Evolutionary conservation across 2,888 invertebrate species (phyloP).

Genomic region (Zele albiditarsus): DNA sequence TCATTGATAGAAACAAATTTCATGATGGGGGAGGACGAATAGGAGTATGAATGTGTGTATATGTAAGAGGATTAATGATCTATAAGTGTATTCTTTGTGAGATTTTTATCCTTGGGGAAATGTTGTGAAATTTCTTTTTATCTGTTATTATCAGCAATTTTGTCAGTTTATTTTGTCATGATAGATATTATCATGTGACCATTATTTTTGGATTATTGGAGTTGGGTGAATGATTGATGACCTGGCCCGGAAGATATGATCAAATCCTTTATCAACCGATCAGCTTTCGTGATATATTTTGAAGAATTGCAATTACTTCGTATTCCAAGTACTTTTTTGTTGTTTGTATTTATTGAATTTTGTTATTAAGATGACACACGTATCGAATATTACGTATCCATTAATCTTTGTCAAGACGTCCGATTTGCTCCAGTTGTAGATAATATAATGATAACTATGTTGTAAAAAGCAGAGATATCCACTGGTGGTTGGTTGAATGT

Average conservation of each 20-base stretch:
- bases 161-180: not conserved
- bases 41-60: not conserved
- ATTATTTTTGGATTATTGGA: not conserved
- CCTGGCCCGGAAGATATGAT: too few species aligned
- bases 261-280: too few species aligned
- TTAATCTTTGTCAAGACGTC: not conserved
- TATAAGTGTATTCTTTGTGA: slow-evolving; percentile 25
- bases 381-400: too few species aligned
- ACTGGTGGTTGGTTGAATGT: not conserved
- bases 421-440: not conserved
- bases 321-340: too few species aligned
- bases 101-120: slow-evolving; percentile 1
- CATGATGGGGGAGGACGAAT: slow-evolving; percentile 18
- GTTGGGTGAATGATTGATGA: not conserved
- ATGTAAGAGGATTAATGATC: slow-evolving; percentile 48
- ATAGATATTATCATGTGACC: not conserved
- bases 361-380: too few species aligned
- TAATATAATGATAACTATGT: not conserved
- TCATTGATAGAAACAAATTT: slow-evolving; percentile 42
- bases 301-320: too few species aligned
- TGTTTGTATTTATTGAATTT: too few species aligned
- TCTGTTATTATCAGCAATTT: not conserved
- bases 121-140: not conserved
- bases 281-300: too few species aligned
- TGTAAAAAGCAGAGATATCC: not conserved